Evolutionary conservation across 2,113 vertebrate species (phyloP).

Genomic region (Petaurus breviceps): DNA sequence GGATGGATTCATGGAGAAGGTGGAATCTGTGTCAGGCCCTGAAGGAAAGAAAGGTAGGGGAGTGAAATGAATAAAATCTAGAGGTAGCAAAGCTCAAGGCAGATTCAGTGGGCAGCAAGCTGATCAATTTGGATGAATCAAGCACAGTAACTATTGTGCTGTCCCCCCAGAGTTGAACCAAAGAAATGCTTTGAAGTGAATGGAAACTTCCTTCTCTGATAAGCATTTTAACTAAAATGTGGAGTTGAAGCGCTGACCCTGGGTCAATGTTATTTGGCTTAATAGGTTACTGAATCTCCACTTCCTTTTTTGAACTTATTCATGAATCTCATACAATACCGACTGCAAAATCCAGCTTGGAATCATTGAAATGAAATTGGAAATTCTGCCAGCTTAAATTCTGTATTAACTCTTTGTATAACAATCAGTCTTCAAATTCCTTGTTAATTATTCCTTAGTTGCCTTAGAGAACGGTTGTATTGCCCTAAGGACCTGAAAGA

Average conservation of each 20-base stretch:
- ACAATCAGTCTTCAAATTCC: background rate
- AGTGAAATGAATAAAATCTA: constrained; percentile 6
- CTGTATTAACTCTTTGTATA: background rate
- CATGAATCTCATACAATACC: background rate
- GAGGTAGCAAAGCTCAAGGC: background rate
- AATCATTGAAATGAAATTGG: constrained; percentile 15
- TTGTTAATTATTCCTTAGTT: background rate
- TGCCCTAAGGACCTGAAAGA: background rate
- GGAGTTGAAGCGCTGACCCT: constrained; percentile 1
- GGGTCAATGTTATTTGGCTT: constrained; percentile 1
- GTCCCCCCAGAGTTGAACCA: background rate
- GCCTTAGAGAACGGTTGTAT: background rate
- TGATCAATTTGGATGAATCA: background rate
- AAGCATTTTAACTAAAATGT: constrained; percentile 45
- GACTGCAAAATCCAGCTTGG: constrained; percentile 21
- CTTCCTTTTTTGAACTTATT: constrained; percentile 29
- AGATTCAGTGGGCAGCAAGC: background rate
- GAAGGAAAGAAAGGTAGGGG: constrained; percentile 9
- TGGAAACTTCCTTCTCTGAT: background rate
- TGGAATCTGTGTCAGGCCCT: constrained; percentile 1
- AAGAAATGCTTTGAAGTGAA: constrained; percentile 37
- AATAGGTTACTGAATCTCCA: constrained; percentile 1
- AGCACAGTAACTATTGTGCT: background rate
- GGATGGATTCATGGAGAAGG: background rate
- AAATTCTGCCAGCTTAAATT: background rate